Percentiles rank a stretch among this genome's conserved stretches.
Conservation (phyloP, 2,113 vertebrate species). For the Lampris megalopsis region DNA sequence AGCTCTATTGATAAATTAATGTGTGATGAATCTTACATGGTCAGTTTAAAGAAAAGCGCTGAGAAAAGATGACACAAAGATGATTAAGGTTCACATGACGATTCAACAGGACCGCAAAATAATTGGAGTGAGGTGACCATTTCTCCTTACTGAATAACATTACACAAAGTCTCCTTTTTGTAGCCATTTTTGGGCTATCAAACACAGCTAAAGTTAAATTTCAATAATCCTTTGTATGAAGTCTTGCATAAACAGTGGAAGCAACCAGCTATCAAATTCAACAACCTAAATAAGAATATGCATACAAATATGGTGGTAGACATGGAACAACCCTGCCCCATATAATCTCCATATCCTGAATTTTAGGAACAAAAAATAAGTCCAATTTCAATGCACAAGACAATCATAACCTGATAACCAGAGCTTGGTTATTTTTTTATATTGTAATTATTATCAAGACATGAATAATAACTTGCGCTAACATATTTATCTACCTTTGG, state of each 20-base stretch:
- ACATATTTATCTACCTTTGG: neutral
- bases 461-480: no score
- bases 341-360: no score
- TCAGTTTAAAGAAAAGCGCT: neutral
- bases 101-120: neutral
- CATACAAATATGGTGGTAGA: no score
- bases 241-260: neutral
- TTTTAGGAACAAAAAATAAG: no score
- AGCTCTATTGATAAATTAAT: slow-evolving; percentile 10
- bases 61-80: neutral
- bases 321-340: no score
- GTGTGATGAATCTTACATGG: neutral
- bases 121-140: neutral
- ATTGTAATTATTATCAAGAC: no score
- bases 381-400: no score
- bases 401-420: no score
- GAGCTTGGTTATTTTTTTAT: no score
- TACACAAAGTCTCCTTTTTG: neutral
- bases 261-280: no score
- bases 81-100: neutral
- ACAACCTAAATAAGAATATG: no score
- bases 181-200: slow-evolving; percentile 4
- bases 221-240: neutral
- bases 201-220: neutral
- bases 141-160: neutral